Percentiles rank a stretch among this genome's conserved stretches.
These are phyloP conservation scores for Drosophila lowei DNA, from an alignment of 1,140 invertebrate genomes.

Conservation along the genomic window DNA sequence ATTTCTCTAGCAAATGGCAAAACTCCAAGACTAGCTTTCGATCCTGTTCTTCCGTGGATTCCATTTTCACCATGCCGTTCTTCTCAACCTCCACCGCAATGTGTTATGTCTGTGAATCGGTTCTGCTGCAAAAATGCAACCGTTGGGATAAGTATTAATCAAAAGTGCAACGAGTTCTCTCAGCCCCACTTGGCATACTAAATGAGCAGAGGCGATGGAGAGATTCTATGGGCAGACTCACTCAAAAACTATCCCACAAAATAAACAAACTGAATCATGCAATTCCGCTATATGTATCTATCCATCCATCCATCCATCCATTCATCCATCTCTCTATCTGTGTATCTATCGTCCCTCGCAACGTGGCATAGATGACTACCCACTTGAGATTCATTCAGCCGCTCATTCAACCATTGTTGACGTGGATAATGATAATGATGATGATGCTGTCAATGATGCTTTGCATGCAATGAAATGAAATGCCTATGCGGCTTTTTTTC, in stretches of 20 bases:
- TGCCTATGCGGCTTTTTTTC: constrained; percentile 65
- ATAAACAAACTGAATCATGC: constrained; percentile 47
- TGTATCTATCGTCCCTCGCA: constrained; percentile 19
- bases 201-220: constrained; percentile 9
- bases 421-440: constrained; percentile 54
- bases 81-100: constrained; percentile 73
- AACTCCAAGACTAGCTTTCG: constrained; percentile 98
- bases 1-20: constrained; percentile 97
- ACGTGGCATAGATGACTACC: constrained; percentile 18
- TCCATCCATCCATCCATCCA: constrained; percentile 14
- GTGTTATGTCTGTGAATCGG: constrained; percentile 74
- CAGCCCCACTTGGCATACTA: constrained; percentile 24
- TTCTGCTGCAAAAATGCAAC: constrained; percentile 45
- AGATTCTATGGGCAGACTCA: not conserved
- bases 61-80: constrained; percentile 85
- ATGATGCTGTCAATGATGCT: constrained; percentile 42
- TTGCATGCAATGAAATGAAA: constrained; percentile 57
- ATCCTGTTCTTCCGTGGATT: constrained; percentile 93
- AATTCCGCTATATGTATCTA: constrained; percentile 16
- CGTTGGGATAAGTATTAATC: not conserved
- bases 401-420: constrained; percentile 70
- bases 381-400: constrained; percentile 65
- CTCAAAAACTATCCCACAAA: constrained; percentile 17
- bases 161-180: not conserved
- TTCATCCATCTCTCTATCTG: constrained; percentile 1